Evolutionary conservation across 2,113 vertebrate genomes (phyloP).

Genomic region (Collichthys lucidus): DNA sequence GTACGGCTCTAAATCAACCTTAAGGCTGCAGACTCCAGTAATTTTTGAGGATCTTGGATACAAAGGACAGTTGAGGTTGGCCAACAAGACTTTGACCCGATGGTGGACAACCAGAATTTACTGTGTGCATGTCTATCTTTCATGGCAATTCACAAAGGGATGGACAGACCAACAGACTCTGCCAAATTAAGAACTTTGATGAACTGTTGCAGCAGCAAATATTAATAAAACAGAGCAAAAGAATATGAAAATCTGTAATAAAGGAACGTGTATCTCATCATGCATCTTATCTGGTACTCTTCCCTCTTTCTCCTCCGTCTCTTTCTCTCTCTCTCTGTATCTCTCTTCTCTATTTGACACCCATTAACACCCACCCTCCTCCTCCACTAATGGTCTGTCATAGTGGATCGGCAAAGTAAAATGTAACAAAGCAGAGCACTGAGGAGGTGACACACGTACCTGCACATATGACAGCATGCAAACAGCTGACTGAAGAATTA

Average conservation of each 20-base stretch:
- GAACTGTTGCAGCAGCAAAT: neutral
- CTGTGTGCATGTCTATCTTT: neutral
- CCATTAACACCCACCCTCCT: neutral
- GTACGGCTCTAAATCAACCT: no score
- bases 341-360: no score
- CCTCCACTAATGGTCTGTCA: conserved; percentile 36
- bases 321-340: neutral
- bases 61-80: neutral
- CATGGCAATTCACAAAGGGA: neutral
- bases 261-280: neutral
- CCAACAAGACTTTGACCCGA: neutral
- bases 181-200: neutral
- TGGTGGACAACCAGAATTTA: neutral
- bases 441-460: neutral
- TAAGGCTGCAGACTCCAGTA: no score
- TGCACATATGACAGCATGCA: conserved; percentile 21
- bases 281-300: neutral
- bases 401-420: neutral
- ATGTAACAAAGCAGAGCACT: conserved; percentile 24
- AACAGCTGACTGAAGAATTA: conserved; percentile 22
- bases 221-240: neutral
- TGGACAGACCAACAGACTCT: neutral
- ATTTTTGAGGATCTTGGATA: no score
- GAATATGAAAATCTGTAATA: neutral
- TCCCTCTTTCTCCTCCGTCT: neutral